Percentiles rank a stretch among this genome's conserved stretches.
Conservation (phyloP, 2,113 vertebrate species). For the Xiphophorus maculatus region DNA sequence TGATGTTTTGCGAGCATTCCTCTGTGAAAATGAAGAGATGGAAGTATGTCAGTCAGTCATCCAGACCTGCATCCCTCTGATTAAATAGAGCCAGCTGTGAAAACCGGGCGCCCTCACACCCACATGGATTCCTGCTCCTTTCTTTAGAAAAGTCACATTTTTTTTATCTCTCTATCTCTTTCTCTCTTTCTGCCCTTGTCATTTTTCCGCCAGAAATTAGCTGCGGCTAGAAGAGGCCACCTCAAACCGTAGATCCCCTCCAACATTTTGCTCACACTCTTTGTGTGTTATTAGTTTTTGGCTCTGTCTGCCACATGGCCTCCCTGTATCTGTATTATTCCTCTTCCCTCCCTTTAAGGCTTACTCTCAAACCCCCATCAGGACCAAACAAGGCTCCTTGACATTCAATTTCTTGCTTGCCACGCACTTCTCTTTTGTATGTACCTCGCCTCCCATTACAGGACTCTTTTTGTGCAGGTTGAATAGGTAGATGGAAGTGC, state of each 20-base stretch:
- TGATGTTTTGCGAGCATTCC: constrained; percentile 32
- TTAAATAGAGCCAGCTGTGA: constrained; percentile 63
- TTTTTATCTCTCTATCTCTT: constrained; percentile 10
- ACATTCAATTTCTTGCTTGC: constrained; percentile 84
- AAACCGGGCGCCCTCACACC: constrained; percentile 46
- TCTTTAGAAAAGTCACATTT: constrained; percentile 48
- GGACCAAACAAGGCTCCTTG: constrained; percentile 81
- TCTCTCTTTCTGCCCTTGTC: constrained; percentile 18
- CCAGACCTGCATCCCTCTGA: constrained; percentile 59
- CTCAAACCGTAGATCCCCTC: constrained; percentile 29
- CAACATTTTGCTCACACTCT: constrained; percentile 15
- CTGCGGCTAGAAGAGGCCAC: constrained; percentile 40
- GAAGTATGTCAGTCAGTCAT: constrained; percentile 55
- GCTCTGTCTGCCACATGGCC: constrained; percentile 33
- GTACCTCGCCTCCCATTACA: constrained; percentile 53
- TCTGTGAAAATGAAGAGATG: constrained; percentile 37
- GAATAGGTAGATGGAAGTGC: constrained; percentile 63
- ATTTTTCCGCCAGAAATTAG: constrained; percentile 52
- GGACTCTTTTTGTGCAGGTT: constrained; percentile 60
- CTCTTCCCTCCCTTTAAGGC: constrained; percentile 62
- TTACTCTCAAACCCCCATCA: constrained; percentile 78
- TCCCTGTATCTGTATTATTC: constrained; percentile 63
- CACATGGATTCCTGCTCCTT: constrained; percentile 33
- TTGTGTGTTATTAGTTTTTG: constrained; percentile 32
- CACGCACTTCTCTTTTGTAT: constrained; percentile 73